Evolutionary conservation across 1,140 invertebrate genomes (phyloP), one percentile per base, ranked within the genome.

Genomic region (Anoplophora glabripennis): DNA sequence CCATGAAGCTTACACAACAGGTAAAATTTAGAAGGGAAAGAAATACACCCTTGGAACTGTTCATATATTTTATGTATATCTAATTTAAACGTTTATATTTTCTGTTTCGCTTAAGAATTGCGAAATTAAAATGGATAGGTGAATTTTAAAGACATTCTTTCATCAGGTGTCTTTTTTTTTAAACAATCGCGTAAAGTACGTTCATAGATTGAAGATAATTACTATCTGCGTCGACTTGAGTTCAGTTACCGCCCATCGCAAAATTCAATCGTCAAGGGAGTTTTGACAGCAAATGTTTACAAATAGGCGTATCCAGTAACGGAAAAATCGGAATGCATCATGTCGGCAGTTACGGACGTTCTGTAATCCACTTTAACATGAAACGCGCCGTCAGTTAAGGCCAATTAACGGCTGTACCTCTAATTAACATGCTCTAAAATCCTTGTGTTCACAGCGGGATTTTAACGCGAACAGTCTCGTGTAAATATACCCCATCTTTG

Each of bases 401-500:
- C 40, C 59, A 65, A 65, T 65, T 65, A 65, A 61, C 63, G 53
- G 41, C 34, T 57, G 38, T 57, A 65, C 56, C 59, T 61, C 59
- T 59, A 61, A 61, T 65, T 65, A 65, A 59, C 57, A 53, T 34
- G 44, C 48, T 59, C 60, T 55, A 56, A 55, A 60, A 60, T 54
- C 34, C 55, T 64, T 60, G 60, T 61, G 62, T 64, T 57, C 38
- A 47, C 53, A 49, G 58, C 51, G 48, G 51, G 14, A 44, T 35
- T 54, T 44, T 54, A 64, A 61, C 47, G 54, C 35, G 58, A 60
- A 65, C 57, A 53, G 48, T 49, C n/a, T 59, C 52, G 34, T 52
- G 58, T 52, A 65, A 58, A 65, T 58, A 60, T 41, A 60, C 54
- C 42, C 18, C 33, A 33, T 35, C 57, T 63, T 63, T 63, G 61